These are phyloP conservation scores for Chaetodon auriga DNA, from an alignment of 2,113 vertebrate genomes.

Conservation along the genomic window DNA sequence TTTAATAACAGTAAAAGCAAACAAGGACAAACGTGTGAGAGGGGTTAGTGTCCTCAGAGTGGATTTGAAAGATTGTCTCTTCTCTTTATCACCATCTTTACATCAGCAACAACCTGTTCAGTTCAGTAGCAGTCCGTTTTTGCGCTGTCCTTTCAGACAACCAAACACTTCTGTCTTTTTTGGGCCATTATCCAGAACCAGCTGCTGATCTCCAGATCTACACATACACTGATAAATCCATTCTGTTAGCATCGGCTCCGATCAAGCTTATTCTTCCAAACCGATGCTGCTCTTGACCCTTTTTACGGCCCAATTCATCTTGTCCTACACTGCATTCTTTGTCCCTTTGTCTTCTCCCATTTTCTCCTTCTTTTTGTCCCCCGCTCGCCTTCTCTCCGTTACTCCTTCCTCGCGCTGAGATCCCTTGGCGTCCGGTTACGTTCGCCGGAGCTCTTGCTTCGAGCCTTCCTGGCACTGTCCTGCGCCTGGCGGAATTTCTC, in stretches of 20 bases:
- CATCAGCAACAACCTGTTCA: not conserved
- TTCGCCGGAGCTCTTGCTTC: constrained; percentile 84
- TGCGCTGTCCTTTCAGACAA: constrained; percentile 5
- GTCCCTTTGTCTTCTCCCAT: not conserved
- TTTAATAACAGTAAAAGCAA: not conserved
- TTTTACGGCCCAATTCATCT: not conserved
- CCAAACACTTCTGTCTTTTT: not conserved
- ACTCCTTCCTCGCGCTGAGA: constrained; percentile 66
- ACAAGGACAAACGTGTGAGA: not conserved
- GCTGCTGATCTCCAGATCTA: not conserved
- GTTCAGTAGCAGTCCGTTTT: constrained; percentile 10
- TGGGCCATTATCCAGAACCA: not conserved
- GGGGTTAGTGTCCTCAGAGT: constrained; percentile 17
- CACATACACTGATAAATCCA: constrained; percentile 16
- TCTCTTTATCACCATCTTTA: not conserved
- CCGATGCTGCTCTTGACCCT: constrained; percentile 16
- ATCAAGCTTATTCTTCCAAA: constrained; percentile 14
- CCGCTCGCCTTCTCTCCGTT: not conserved
- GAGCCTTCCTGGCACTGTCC: constrained; percentile 86
- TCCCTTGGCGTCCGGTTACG: constrained; percentile 91
- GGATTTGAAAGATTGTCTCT: constrained; percentile 21
- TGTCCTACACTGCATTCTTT: constrained; percentile 10
- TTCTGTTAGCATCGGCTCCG: not conserved
- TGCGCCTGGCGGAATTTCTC: constrained; percentile 89
- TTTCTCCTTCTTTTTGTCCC: not conserved